Conservation (phyloP, 2,797 vertebrate species). For the Cirrhinus mrigala region DNA sequence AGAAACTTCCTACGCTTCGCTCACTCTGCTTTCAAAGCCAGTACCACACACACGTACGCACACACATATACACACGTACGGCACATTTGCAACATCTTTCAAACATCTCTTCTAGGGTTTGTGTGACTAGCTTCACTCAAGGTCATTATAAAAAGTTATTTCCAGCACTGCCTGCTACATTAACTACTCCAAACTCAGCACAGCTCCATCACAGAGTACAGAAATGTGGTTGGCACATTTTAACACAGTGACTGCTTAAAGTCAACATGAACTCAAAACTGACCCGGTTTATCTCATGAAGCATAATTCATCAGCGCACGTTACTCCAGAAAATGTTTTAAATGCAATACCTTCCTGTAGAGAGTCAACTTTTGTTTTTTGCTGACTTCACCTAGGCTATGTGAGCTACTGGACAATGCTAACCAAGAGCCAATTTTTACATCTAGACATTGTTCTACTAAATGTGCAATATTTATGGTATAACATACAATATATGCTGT, state of each 20-base stretch:
- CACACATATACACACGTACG: conserved; percentile 4
- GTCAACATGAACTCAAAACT: conserved; percentile 21
- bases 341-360: neutral
- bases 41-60: neutral
- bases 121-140: conserved; percentile 12
- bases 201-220: neutral
- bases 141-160: conserved; percentile 28
- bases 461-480: neutral
- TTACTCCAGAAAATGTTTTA: neutral
- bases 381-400: neutral
- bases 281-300: neutral
- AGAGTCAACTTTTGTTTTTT: neutral
- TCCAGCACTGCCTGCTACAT: conserved; percentile 23
- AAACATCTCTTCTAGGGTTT: conserved; percentile 7
- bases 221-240: neutral
- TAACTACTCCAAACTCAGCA: conserved; percentile 21
- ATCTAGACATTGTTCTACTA: neutral
- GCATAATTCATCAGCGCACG: neutral
- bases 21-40: conserved; percentile 17
- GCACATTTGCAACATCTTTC: conserved; percentile 5
- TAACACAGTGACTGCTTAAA: conserved; percentile 10
- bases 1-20: conserved; percentile 21
- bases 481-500: too few relatives aligned
- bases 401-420: neutral
- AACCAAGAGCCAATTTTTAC: neutral